Conservation (phyloP, 2,888 invertebrate species). For the Rambutsinella grinnellia region DNA sequence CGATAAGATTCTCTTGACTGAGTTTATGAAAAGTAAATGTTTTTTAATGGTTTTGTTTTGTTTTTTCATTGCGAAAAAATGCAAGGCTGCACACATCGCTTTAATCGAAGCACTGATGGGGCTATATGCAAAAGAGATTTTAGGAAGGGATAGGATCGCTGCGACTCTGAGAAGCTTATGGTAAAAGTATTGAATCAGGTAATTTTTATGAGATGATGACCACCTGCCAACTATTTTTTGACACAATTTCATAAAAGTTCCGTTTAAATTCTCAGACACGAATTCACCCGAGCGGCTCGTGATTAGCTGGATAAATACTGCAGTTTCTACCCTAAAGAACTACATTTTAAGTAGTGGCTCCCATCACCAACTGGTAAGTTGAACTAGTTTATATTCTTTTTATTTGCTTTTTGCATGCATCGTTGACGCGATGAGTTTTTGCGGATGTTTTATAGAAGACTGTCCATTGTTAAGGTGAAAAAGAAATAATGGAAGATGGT, state of each 20-base stretch:
- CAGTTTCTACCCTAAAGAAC: constrained; percentile 61
- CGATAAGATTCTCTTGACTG: not conserved
- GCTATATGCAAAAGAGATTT: constrained; percentile 63
- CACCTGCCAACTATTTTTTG: not conserved
- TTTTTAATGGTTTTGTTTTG: constrained; percentile 6
- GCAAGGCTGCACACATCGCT: constrained; percentile 65
- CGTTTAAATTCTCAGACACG: constrained; percentile 49
- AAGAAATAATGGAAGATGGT: not conserved
- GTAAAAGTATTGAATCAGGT: constrained; percentile 62
- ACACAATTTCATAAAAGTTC: not conserved
- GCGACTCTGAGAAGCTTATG: constrained; percentile 61
- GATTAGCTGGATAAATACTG: constrained; percentile 65
- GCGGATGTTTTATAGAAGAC: not conserved
- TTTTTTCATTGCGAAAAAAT: not conserved
- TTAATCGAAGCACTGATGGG: constrained; percentile 65
- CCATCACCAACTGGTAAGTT: constrained; percentile 59
- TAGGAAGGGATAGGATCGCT: constrained; percentile 61
- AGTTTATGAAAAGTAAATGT: not conserved
- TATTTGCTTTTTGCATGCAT: not conserved
- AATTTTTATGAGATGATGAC: no score
- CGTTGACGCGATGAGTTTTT: not conserved
- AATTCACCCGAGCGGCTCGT: constrained; percentile 62
- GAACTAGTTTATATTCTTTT: not conserved
- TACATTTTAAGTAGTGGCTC: constrained; percentile 61
- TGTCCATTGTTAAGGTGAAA: not conserved